Base-by-base conservation (phyloP, 1,140 invertebrate species). In the Drosophila melanogaster region DNA sequence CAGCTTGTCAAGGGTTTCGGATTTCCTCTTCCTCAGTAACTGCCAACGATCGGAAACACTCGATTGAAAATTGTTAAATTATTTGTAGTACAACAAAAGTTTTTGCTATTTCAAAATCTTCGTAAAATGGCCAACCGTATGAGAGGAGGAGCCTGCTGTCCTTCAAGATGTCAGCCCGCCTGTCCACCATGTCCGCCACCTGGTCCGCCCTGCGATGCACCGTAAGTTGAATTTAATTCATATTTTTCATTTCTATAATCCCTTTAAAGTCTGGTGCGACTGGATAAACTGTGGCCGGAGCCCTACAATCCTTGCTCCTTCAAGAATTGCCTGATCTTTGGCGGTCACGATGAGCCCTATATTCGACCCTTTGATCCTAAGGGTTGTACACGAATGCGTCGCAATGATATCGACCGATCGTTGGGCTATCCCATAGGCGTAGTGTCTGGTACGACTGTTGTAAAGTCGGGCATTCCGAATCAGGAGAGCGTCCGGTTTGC, bases 341-440 rank as follows among this genome's bases (percentile, higher is more conserved):
- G 84, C 7, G 41, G 35, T 2, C 76, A 80, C 14, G 84, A 87
- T 67, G 84, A 77, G 17, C 84, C 84, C 33, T 87, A 84, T 17
- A 4, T 19, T 0, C 47, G 38, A 1, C 64, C 79, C 3, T 74
- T 79, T 8, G 84, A 87, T 74, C 53, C 64, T 12, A 89, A 65
- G 50, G 67, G 62, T 4, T 87, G 84, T 24, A 17, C 37, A 3
- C 47, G 33, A 0, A 54, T 8, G 37, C 50, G 75, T 10, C 75
- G 79, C 3, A 17, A 33, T 0, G 46, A 61, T 14, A 24, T 65
- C 3, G 84, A 87, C 17, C 69, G 67, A 26, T 89, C 84, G 0
- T 12, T 87, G 44, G 84, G 84, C 8, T 60, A 62, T 40, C 84
- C 84, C 3, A 33, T 87, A 3, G 84, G 84, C 6, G 38, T 69